Conservation (phyloP, 1,140 invertebrate species). For the Pseudomyrmex flavicornis region DNA sequence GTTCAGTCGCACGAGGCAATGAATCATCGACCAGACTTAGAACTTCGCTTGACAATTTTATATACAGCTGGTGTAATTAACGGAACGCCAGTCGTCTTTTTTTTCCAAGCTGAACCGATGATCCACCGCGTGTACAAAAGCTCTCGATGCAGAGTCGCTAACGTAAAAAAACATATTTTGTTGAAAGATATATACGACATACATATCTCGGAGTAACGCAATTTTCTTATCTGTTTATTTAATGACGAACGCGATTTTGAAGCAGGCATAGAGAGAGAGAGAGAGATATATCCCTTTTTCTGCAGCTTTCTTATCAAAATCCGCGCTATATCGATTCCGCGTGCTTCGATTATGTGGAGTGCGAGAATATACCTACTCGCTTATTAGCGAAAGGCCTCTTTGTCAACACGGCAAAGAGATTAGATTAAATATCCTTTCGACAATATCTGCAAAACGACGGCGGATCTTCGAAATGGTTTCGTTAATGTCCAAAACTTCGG, state of each 20-base stretch:
- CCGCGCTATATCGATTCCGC: constrained; percentile 7
- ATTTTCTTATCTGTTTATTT: constrained; percentile 32
- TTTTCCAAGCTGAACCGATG: background rate
- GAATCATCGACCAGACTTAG: constrained; percentile 47
- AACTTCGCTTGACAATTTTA: constrained; percentile 19
- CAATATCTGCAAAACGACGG: too few relatives aligned
- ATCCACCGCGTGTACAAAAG: background rate
- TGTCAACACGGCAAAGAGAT: constrained; percentile 23
- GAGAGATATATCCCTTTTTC: background rate
- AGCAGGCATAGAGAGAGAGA: background rate
- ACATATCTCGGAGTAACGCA: background rate
- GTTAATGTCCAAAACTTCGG: too few relatives aligned
- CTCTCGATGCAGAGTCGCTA: background rate
- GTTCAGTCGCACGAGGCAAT: constrained; percentile 22
- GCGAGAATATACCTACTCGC: background rate
- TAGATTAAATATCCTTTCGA: constrained; percentile 36
- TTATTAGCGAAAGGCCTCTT: constrained; percentile 1
- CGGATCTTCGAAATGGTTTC: too few relatives aligned
- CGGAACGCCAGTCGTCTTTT: background rate
- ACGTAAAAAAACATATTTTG: background rate
- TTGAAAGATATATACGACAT: background rate
- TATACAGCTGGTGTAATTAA: constrained; percentile 39
- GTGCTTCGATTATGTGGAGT: constrained; percentile 3
- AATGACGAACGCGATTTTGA: background rate
- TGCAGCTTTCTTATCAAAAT: constrained; percentile 17